Conservation (phyloP, 2,113 vertebrate species). For the Cyanoderma ruficeps region DNA sequence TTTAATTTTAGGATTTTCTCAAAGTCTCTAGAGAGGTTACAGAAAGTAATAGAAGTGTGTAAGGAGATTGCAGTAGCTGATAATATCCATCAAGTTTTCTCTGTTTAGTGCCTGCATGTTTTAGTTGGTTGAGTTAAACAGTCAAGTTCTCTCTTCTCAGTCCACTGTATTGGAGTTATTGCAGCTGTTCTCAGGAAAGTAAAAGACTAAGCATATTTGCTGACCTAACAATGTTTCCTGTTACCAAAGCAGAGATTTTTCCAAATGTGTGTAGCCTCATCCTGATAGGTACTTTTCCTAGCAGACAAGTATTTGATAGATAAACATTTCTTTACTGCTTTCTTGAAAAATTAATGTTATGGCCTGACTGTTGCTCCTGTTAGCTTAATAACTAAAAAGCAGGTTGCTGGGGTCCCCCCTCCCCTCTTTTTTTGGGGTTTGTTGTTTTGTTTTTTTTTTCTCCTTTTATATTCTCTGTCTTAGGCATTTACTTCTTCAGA, state of each 20-base stretch:
- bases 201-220: background rate
- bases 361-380: background rate
- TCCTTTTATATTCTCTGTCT: background rate
- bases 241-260: conserved; percentile 17
- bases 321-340: background rate
- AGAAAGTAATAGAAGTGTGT: background rate
- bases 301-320: background rate
- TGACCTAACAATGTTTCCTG: background rate
- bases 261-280: background rate
- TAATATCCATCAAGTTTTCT: background rate
- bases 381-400: background rate
- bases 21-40: background rate
- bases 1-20: background rate
- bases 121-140: background rate
- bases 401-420: background rate
- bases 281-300: background rate
- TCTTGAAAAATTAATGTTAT: background rate
- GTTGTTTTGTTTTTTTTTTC: background rate
- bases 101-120: background rate
- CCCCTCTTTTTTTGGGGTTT: background rate
- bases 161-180: background rate
- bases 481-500: background rate
- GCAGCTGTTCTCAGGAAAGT: background rate
- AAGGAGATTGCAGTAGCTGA: background rate
- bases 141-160: background rate